These are phyloP conservation scores for Xanthia togata DNA, from an alignment of 2,888 invertebrate genomes.

Conservation along the genomic window DNA sequence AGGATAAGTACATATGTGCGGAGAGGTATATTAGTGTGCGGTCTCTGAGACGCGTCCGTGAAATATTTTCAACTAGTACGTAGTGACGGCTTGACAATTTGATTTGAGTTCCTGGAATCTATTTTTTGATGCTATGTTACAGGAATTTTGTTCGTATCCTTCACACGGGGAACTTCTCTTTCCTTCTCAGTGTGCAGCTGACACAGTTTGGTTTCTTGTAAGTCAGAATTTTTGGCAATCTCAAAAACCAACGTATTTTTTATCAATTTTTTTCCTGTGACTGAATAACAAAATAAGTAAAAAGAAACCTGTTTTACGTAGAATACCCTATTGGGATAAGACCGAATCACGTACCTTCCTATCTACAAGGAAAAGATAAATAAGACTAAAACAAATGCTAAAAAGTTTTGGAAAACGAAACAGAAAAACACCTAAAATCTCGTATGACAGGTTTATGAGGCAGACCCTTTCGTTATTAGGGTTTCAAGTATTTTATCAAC, in stretches of 20 bases:
- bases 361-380: neutral
- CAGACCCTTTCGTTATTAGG: slow-evolving; percentile 10
- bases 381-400: neutral
- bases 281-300: neutral
- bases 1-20: neutral
- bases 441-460: slow-evolving; percentile 5
- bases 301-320: neutral
- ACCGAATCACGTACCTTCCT: neutral
- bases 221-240: neutral
- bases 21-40: slow-evolving; percentile 12
- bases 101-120: slow-evolving; percentile 4
- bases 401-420: neutral
- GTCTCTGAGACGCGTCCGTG: neutral
- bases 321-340: neutral
- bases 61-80: slow-evolving; percentile 22
- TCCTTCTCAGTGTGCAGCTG: neutral
- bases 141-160: slow-evolving; percentile 15
- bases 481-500: slow-evolving; percentile 23
- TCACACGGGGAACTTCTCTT: neutral
- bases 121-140: slow-evolving; percentile 3
- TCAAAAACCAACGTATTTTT: neutral
- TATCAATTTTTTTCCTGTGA: neutral
- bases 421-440: neutral
- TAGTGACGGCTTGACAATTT: slow-evolving; percentile 30
- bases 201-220: slow-evolving; percentile 9